A percentile compares a stretch with the other conserved stretches of the same genome.
Evolutionary conservation across 2,113 vertebrate species (phyloP).

Genomic region (Podarcis muralis): DNA sequence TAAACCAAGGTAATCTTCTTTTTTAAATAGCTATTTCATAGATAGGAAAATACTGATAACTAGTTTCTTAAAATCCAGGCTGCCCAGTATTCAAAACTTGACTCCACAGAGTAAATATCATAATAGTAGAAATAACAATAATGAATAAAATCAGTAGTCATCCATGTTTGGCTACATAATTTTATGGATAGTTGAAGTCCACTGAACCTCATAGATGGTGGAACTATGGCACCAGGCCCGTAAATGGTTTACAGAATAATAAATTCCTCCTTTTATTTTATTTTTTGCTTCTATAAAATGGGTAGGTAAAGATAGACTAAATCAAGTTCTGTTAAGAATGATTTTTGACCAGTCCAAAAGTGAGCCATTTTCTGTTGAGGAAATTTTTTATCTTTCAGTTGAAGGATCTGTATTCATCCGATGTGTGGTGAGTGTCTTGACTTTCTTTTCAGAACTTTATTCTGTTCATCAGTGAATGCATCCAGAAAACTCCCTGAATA

Average conservation of each 20-base stretch:
- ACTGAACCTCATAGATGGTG: neutral
- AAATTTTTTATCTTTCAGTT: neutral
- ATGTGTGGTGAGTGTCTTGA: neutral
- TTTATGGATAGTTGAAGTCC: neutral
- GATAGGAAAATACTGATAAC: neutral
- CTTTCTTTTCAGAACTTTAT: neutral
- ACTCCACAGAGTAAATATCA: neutral
- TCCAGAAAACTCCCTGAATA: slow-evolving; percentile 19
- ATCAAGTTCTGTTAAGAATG: neutral
- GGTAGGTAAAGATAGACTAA: neutral
- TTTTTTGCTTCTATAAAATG: neutral
- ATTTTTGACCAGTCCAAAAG: neutral
- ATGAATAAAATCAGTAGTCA: neutral
- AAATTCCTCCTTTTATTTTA: neutral
- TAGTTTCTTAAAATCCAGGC: neutral
- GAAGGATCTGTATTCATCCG: neutral
- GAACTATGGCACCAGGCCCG: neutral
- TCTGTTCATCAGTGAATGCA: neutral
- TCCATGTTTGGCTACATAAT: neutral
- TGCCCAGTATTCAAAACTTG: neutral
- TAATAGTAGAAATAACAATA: neutral
- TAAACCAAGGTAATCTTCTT: neutral
- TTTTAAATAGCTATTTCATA: slow-evolving; percentile 20
- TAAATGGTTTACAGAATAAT: neutral
- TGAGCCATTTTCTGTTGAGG: neutral